These are phyloP conservation scores for Mamestra brassicae DNA, from an alignment of 2,888 invertebrate genomes.

Conservation along the genomic window DNA sequence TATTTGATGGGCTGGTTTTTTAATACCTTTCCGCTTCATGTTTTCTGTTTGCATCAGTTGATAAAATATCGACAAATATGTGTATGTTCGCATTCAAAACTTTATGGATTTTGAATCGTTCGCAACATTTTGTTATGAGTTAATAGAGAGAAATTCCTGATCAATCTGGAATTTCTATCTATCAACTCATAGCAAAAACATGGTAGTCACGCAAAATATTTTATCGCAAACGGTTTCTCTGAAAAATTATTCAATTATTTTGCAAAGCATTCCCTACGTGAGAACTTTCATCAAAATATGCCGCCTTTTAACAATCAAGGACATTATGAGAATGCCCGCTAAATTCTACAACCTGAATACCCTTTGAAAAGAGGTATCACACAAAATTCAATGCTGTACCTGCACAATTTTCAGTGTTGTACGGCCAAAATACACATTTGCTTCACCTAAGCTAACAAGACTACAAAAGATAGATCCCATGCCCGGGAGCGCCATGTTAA, in stretches of 20 bases:
- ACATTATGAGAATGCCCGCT: slow-evolving; percentile 3
- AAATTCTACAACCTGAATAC: slow-evolving; percentile 25
- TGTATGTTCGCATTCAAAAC: not conserved
- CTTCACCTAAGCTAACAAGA: slow-evolving; percentile 67
- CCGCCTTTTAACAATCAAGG: not conserved
- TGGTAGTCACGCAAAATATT: slow-evolving; percentile 2
- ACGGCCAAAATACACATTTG: slow-evolving; percentile 60
- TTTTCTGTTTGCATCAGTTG: not conserved
- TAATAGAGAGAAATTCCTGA: not conserved
- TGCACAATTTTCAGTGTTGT: slow-evolving; percentile 48
- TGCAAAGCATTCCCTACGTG: slow-evolving; percentile 4
- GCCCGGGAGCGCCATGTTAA: slow-evolving; percentile 63
- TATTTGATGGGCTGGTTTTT: not conserved
- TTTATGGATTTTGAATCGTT: not conserved
- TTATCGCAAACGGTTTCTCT: slow-evolving; percentile 7
- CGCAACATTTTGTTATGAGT: not conserved
- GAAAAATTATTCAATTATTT: slow-evolving; percentile 26
- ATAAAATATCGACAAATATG: not conserved
- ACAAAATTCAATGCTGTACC: slow-evolving; percentile 30
- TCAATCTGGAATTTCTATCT: no score
- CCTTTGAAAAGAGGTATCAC: slow-evolving; percentile 54
- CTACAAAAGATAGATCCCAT: slow-evolving; percentile 64
- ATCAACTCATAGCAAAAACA: no score
- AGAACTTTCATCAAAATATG: slow-evolving; percentile 32
- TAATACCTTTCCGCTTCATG: not conserved